These are phyloP conservation scores for Equus quagga DNA, from an alignment of 2,113 vertebrate genomes.

Conservation along the genomic window DNA sequence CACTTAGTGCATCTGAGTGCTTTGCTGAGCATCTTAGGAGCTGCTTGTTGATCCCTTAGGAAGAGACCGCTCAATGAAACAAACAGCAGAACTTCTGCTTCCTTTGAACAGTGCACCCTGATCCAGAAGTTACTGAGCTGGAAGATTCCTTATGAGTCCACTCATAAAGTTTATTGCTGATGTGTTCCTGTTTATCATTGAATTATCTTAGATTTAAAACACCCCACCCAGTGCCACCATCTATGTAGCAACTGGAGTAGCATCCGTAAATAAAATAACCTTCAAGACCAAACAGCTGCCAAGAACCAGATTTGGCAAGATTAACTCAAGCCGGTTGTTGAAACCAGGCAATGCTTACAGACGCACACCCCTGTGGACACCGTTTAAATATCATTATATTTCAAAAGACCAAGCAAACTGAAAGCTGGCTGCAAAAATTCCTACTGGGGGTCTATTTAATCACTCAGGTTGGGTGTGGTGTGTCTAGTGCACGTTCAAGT, in stretches of 20 bases:
- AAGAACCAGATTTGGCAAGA: slow-evolving; percentile 18
- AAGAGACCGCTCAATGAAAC: background rate
- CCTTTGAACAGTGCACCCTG: background rate
- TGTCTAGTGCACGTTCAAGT: background rate
- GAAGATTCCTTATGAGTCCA: background rate
- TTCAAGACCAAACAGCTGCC: slow-evolving; percentile 15
- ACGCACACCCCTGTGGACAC: background rate
- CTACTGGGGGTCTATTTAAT: background rate
- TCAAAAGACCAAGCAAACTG: slow-evolving; percentile 1
- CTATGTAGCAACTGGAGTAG: background rate
- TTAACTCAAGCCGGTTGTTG: background rate
- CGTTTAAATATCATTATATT: background rate
- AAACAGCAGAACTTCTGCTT: background rate
- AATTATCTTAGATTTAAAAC: slow-evolving; percentile 2
- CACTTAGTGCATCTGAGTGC: background rate
- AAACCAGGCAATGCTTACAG: background rate
- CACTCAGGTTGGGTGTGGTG: background rate
- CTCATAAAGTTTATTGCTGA: background rate
- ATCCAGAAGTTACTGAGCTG: background rate
- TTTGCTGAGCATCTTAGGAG: background rate
- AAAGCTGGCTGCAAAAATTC: slow-evolving; percentile 29
- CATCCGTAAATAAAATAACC: background rate
- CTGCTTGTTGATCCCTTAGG: background rate
- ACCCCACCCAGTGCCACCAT: background rate
- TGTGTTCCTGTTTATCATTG: background rate